Base-by-base conservation (phyloP, 2,113 vertebrate genomes). In the Lonchura striata region DNA sequence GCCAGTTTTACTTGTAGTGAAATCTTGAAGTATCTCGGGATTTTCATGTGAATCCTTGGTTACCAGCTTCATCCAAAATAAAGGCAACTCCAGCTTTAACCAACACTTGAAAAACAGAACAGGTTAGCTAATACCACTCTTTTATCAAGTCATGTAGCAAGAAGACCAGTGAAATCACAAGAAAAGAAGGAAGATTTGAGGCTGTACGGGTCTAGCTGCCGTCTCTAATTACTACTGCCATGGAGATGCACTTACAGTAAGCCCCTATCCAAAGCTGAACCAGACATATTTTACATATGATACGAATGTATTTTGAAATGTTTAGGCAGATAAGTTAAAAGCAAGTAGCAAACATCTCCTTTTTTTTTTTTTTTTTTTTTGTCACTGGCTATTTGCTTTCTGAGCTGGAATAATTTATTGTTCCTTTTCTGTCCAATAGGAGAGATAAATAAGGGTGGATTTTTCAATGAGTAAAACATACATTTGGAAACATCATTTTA, bases 401-500 rank as follows among this genome's bases (percentile, higher is more conserved):
- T 72, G 77, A 83, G 56, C 50, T 75, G 75, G 80, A 94, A 95
- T 95, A 94, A 96, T 96, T 94, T 97, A 93, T 84, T 69, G 13
- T 65, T 94, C 78, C 15, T 85, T 94, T 94, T 94, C 90, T 81
- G 82, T 82, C 83, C 87, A 96, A 49, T 41, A 82, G 66, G 76
- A 77, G 78, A 96, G 92, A 93, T 97, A 95, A 96, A 97, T 90
- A 93, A 89, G 82, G 49, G 57, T 85, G 72, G 88, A 44, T 92
- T 92, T 90, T 94, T 95, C 86, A 72, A 81, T 91, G 94, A 95
- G 60, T 54, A 94, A 89, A 94, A 65, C 89, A 76, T 79, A 78
- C 86, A 49, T 90, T 97, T 97, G 96, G 95, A 96, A 97, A 95
- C 56, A 94, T 96, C 82, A 88, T 95, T 96, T 91, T 77, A 81